Base-by-base conservation (phyloP, 2,888 invertebrate genomes). In the Rotaria magnacalcarata region DNA sequence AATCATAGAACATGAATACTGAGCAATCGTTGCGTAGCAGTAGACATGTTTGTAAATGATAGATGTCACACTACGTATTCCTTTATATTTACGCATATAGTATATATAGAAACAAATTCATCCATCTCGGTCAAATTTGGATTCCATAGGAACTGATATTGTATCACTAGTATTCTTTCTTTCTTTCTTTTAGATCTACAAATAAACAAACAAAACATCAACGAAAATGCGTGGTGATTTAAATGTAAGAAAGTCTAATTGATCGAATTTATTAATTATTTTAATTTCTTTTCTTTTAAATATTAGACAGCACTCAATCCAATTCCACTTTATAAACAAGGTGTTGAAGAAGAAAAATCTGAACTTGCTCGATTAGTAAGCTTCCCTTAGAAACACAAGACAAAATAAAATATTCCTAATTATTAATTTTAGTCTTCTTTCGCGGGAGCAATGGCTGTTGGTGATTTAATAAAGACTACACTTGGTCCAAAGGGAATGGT, bases 401-500 rank as follows among this genome's bases (percentile, higher is more conserved):
- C 34, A 34, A 74, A 74, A 10, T 11, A 14, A 19, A 24, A 2
- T 24, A 11, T 24, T 27, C 1, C 2, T 24, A 10, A 41, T 4
- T 87, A 87, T 74, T 84, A 54, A 60, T 89, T 90, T 86, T 89
- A 91, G 92, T 98, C 98, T 87, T 96, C 96, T 89, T 99, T 99
- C 91, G 95, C 98, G 88, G 99, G 99, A 85, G 98, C 98, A 41
- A 98, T 98, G 89, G 97, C 98, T 24, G 96, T 99, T 89, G 99
- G 99, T 54, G 99, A 99, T 92, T 93, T 99, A 88, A 95, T 99
- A 0, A 99, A 97, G 91, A 96, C 96, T 89, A 99, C 99, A 10
- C 93, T 99, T 52, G 99, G 99, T 8, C 99, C 99, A 0, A 99
- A 99, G 92, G 99, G 99, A 90, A 98, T 99, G 98, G 92, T 93